Conservation (phyloP, 2,797 vertebrate genomes). For the Paedocypris micromegethes region DNA sequence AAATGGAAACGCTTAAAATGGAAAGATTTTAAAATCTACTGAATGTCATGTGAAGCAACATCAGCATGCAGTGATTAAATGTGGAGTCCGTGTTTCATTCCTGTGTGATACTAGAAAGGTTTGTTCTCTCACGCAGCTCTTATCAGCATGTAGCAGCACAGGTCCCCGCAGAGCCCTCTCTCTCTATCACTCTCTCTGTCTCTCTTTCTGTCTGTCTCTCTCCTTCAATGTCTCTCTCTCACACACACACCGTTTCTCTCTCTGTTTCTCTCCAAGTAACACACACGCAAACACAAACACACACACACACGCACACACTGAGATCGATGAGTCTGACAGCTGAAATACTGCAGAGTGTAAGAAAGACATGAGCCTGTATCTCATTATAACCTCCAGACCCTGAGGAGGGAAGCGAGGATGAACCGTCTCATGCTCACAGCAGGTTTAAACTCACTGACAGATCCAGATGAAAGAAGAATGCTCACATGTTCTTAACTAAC, state of each 20-base stretch:
- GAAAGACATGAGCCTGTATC: no score
- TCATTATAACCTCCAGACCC: no score
- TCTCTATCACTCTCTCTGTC: slow-evolving; percentile 28
- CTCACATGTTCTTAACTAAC: no score
- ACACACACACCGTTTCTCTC: neutral
- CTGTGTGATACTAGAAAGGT: slow-evolving; percentile 51
- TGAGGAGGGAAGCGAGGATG: no score
- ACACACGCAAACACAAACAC: slow-evolving; percentile 3
- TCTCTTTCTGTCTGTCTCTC: slow-evolving; percentile 30
- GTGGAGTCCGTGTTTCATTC: slow-evolving; percentile 53
- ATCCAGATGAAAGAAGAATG: no score
- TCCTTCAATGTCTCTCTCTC: slow-evolving; percentile 11
- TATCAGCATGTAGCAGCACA: slow-evolving; percentile 69
- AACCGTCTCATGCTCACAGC: no score
- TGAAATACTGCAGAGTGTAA: slow-evolving; percentile 6
- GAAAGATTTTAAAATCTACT: no score
- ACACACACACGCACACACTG: slow-evolving; percentile 4
- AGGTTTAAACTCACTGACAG: no score
- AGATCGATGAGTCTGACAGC: slow-evolving; percentile 34
- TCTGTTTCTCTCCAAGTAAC: slow-evolving; percentile 12
- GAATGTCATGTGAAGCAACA: neutral
- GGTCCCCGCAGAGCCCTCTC: slow-evolving; percentile 64
- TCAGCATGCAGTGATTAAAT: neutral
- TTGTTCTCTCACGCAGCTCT: slow-evolving; percentile 61
- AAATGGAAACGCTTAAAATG: no score